phyloP scores from a whole-genome alignment of 1,140 invertebrate species.

The Ylistrum balloti region DNA sequence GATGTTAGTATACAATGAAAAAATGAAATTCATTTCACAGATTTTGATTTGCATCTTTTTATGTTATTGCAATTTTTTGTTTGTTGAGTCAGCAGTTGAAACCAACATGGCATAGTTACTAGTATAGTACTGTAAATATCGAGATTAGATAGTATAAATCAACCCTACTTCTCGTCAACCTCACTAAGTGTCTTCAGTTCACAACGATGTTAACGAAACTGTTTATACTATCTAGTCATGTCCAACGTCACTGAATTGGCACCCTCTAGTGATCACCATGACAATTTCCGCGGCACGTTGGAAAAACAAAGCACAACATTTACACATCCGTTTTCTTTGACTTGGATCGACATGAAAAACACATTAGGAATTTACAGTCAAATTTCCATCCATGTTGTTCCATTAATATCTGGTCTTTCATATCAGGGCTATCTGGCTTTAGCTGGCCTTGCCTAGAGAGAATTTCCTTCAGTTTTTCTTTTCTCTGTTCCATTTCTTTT shows the following conservation, averaged over 20 bases:
- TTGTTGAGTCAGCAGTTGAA: conserved; percentile 31
- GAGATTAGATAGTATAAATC: neutral
- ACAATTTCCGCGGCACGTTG: too few species aligned
- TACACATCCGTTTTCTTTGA: conserved; percentile 72
- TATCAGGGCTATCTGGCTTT: conserved; percentile 83
- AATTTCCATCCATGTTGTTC: conserved; percentile 85
- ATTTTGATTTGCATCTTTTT: conserved; percentile 40
- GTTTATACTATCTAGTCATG: neutral
- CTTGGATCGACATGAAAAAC: conserved; percentile 75
- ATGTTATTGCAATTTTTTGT: conserved; percentile 11
- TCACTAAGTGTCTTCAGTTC: neutral
- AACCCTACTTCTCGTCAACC: neutral
- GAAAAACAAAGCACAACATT: conserved; percentile 24
- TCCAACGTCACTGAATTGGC: neutral
- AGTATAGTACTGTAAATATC: neutral
- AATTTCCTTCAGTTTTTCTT: conserved; percentile 79
- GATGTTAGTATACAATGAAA: conserved; percentile 2
- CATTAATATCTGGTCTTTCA: conserved; percentile 84
- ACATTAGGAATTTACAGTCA: conserved; percentile 84
- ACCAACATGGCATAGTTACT: conserved; percentile 24
- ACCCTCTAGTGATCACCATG: too few species aligned
- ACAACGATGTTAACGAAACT: neutral
- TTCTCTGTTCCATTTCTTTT: conserved; percentile 36
- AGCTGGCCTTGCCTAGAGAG: conserved; percentile 84
- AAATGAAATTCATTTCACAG: neutral